Evolutionary conservation across 2,888 invertebrate species (phyloP).

Genomic region (Resseliella maxima): DNA sequence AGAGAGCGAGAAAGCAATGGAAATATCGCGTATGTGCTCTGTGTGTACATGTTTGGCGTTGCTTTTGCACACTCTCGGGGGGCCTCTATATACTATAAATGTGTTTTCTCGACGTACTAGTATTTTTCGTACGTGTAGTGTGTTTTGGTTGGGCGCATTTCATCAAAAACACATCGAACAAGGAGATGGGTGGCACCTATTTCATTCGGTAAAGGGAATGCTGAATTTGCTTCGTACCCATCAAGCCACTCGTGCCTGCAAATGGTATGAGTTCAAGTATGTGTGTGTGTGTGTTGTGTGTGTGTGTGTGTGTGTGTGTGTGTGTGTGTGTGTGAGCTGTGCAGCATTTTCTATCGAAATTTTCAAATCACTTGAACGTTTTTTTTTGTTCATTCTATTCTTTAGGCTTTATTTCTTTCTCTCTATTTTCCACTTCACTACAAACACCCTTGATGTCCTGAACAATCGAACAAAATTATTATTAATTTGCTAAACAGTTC

Average conservation of each 20-base stretch:
- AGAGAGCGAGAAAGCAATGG: too few relatives aligned
- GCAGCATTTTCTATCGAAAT: conserved; percentile 27
- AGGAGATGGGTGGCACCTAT: conserved; percentile 53
- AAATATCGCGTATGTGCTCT: neutral
- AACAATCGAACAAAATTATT: neutral
- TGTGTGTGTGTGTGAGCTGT: too few relatives aligned
- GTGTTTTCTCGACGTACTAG: conserved; percentile 38
- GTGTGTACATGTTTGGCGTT: neutral
- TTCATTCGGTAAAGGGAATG: neutral
- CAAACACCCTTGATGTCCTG: neutral
- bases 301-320: too few relatives aligned
- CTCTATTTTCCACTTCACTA: neutral
- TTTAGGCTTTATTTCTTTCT: neutral
- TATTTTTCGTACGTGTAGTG: conserved; percentile 45
- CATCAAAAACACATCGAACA: conserved; percentile 39
- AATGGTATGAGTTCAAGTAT: conserved; percentile 18
- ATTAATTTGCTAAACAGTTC: conserved; percentile 18
- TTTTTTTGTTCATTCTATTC: neutral
- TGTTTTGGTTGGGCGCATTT: conserved; percentile 48
- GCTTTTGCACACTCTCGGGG: neutral
- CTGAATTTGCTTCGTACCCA: neutral
- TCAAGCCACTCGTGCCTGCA: neutral
- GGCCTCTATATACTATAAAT: neutral
- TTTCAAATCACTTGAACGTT: conserved; percentile 23
- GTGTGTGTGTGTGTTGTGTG: neutral